Evolutionary conservation across 2,797 vertebrate genomes (phyloP).

Genomic region (Gastrophryne carolinensis): DNA sequence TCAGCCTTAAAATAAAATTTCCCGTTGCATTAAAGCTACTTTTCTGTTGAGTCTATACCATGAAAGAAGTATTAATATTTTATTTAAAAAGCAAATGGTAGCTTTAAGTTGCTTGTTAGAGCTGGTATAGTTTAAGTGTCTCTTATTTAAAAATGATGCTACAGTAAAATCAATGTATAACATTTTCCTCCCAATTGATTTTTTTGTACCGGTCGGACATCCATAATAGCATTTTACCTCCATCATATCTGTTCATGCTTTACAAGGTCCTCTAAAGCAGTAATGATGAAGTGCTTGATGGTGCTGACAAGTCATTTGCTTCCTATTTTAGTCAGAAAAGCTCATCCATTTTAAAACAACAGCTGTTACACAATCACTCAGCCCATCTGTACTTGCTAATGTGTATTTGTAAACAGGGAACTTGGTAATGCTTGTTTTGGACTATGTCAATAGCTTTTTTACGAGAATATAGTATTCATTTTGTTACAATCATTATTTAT

Average conservation of each 20-base stretch:
- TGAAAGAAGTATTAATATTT: conserved; percentile 70
- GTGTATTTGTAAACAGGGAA: neutral
- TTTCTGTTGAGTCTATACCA: conserved; percentile 53
- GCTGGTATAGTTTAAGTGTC: conserved; percentile 61
- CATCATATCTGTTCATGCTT: conserved; percentile 47
- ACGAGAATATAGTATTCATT: no score
- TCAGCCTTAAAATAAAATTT: conserved; percentile 24
- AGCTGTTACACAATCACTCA: conserved; percentile 19
- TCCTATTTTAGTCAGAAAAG: conserved; percentile 23
- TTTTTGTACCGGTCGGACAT: conserved; percentile 61
- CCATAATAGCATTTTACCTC: conserved; percentile 49
- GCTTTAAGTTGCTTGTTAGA: conserved; percentile 66
- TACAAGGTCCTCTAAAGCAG: conserved; percentile 40
- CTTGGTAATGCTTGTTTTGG: neutral
- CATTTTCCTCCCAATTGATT: conserved; percentile 66
- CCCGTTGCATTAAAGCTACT: conserved; percentile 14
- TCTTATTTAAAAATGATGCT: conserved; percentile 65
- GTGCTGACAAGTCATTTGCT: conserved; percentile 32
- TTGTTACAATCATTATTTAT: neutral
- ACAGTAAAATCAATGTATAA: conserved; percentile 64
- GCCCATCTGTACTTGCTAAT: neutral
- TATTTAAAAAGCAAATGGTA: conserved; percentile 65
- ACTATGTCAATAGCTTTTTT: neutral
- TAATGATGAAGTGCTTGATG: conserved; percentile 22
- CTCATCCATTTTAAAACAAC: conserved; percentile 37